phyloP scores from a whole-genome alignment of 2,888 invertebrate genomes.

The Pinctada fucata region DNA sequence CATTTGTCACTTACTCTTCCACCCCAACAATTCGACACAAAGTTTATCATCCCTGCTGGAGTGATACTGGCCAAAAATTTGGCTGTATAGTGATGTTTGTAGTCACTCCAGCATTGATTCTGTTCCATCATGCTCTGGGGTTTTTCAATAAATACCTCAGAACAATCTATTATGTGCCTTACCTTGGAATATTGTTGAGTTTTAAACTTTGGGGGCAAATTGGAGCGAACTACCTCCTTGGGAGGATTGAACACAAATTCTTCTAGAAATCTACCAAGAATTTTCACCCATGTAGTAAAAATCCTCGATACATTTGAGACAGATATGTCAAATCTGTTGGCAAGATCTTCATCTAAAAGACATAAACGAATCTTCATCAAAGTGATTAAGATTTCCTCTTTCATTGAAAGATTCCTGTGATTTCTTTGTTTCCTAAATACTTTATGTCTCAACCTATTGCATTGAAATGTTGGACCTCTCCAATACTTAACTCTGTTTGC shows the following conservation, averaged over 20 bases:
- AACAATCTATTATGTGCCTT: slow-evolving; percentile 32
- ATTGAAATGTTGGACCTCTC: slow-evolving; percentile 14
- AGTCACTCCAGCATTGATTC: slow-evolving; percentile 17
- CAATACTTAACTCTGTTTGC: slow-evolving; percentile 12
- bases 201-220: slow-evolving; percentile 25
- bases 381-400: slow-evolving; percentile 17
- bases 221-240: slow-evolving; percentile 16
- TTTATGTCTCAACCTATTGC: slow-evolving; percentile 8
- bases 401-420: slow-evolving; percentile 8
- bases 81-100: no score
- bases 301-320: slow-evolving; percentile 4
- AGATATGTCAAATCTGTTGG: slow-evolving; percentile 22
- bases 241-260: slow-evolving; percentile 24
- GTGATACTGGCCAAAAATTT: no score
- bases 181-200: slow-evolving; percentile 10
- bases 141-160: background rate
- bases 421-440: background rate
- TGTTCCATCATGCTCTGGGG: background rate
- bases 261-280: slow-evolving; percentile 5
- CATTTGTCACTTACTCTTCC: slow-evolving; percentile 23
- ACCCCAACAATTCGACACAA: slow-evolving; percentile 18
- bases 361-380: slow-evolving; percentile 24
- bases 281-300: slow-evolving; percentile 22
- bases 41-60: slow-evolving; percentile 27
- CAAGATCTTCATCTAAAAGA: slow-evolving; percentile 22